Base-by-base conservation (phyloP, 2,888 invertebrate species). In the Magallana nippona region DNA sequence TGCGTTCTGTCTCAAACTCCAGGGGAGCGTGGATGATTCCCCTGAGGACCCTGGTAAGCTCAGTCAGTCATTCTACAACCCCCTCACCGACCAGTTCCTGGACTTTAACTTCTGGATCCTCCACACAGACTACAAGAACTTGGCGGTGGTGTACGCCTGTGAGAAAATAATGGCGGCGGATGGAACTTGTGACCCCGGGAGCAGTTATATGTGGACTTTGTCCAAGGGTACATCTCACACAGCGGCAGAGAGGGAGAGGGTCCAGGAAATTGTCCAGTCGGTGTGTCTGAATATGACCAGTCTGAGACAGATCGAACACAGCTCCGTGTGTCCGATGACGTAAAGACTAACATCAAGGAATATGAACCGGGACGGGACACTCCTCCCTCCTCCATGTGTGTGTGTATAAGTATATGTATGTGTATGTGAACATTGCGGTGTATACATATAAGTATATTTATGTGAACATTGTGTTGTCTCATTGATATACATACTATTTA, bases 131-230 rank as follows among this genome's bases (percentile, higher is more conserved):
- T 82, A 82, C 55, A 55, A 55, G n/a, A 55, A n/a, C 15, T 55
- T 60, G 44, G 82, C 82, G 19, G 82, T 82, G 5, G 55, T 82
- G 15, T 82, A 22, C n/a, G 78, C 78, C 19, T 82, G 82, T 55
- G 78, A 78, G 58, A 82, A 55, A 60, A 58, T 22, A 3, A 58
- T 78, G n/a, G 44, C 32, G 10, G 82, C 32, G 10, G 82, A 82
- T 27, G 82, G 78, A 10, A 82, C 82, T 2, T 82, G 82, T 32
- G 77, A 32, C 22, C 22, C 78, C 22, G 15, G 44, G 1, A 55
- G 78, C 55, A 78, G 58, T 17, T 82, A 82, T 56, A 56, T 82
- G 10, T 82, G 82, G 82, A 82, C 82, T 27, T 55, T 82, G 19
- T 60, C 82, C 10, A 78, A 78, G 44, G 71, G 27, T 27, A 71